A percentile compares a stretch with the other conserved stretches of the same genome.
These are phyloP conservation scores for Lepus townsendii DNA, from an alignment of 2,797 vertebrate genomes.

Conservation along the genomic window DNA sequence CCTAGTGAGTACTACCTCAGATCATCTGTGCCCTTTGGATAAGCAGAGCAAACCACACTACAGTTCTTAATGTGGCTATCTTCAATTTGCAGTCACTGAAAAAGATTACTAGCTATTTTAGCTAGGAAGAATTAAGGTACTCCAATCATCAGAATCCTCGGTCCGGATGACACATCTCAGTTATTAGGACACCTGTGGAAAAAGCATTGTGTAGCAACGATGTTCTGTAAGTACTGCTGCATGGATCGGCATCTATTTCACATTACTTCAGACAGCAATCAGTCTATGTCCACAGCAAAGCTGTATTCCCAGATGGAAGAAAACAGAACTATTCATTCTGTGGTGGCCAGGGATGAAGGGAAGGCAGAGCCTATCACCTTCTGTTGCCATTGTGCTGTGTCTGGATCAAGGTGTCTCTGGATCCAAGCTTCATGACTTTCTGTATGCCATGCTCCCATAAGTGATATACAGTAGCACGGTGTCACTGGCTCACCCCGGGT, in stretches of 20 bases:
- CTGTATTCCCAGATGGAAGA: neutral
- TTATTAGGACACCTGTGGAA: neutral
- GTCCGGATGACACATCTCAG: neutral
- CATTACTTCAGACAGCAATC: neutral
- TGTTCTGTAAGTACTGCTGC: neutral
- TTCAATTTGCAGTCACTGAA: neutral
- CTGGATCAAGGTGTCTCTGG: neutral
- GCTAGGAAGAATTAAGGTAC: neutral
- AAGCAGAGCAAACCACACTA: neutral
- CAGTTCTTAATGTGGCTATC: neutral
- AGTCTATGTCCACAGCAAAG: conserved; percentile 11
- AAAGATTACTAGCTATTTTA: neutral
- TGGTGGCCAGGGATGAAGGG: neutral
- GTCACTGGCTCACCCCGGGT: neutral
- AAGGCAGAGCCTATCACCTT: neutral
- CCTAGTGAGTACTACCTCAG: neutral
- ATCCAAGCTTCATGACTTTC: neutral
- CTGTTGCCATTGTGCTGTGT: neutral
- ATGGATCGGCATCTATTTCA: neutral
- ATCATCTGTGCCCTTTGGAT: neutral
- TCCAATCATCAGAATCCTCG: neutral
- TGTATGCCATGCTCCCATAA: neutral
- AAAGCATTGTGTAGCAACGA: neutral
- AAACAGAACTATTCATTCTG: neutral
- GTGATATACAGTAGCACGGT: neutral